phyloP scores from a whole-genome alignment of 2,797 vertebrate genomes.

The Cyclopterus lumpus region DNA sequence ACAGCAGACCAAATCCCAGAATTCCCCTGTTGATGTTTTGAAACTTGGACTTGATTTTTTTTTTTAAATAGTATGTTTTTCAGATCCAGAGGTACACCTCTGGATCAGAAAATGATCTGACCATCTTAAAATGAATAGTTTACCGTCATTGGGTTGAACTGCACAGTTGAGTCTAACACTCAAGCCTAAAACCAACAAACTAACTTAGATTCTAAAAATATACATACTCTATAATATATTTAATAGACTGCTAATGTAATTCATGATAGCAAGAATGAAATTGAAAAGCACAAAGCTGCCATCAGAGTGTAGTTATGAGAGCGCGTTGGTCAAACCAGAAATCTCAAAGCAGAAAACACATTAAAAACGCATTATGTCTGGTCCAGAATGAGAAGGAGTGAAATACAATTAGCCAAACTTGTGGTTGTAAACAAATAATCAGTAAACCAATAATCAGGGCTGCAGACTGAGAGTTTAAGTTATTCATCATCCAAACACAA shows the following conservation, averaged over 20 bases:
- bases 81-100: neutral
- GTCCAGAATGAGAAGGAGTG: slow-evolving; percentile 60
- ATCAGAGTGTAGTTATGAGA: slow-evolving; percentile 40
- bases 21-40: slow-evolving; percentile 12
- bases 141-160: neutral
- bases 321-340: slow-evolving; percentile 53
- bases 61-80: neutral
- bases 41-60: slow-evolving; percentile 3
- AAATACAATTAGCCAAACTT: slow-evolving; percentile 66
- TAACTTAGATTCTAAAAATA: neutral
- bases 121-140: neutral
- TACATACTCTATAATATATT: neutral
- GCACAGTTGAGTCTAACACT: neutral
- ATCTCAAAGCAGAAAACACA: slow-evolving; percentile 67
- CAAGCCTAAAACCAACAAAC: neutral
- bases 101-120: too few species aligned
- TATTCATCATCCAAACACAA: slow-evolving; percentile 62
- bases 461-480: slow-evolving; percentile 47
- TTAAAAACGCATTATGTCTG: slow-evolving; percentile 70
- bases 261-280: neutral
- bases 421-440: slow-evolving; percentile 69
- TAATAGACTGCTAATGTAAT: neutral
- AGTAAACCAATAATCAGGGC: slow-evolving; percentile 63
- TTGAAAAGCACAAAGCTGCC: slow-evolving; percentile 21
- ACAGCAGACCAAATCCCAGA: neutral